Percentiles rank a stretch among this genome's conserved stretches.
Conservation (phyloP, 2,113 vertebrate genomes). For the Nicator chloris region DNA sequence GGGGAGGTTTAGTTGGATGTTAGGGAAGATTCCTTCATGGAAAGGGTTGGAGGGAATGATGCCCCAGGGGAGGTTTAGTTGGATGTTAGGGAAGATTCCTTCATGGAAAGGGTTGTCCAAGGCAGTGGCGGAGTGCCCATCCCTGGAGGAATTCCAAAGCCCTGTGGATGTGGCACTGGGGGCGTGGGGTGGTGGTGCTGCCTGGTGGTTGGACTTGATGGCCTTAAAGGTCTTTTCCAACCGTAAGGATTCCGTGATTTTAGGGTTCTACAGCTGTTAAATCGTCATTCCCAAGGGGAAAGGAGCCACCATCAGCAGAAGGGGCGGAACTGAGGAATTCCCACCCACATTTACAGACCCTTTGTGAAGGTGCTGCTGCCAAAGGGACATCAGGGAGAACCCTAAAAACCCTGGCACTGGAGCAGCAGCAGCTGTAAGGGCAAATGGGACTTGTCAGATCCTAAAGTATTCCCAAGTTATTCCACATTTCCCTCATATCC, state of each 20-base stretch:
- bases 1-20: background rate
- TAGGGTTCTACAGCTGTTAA: background rate
- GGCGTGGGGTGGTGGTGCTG: accelerated
- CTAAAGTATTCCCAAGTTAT: background rate
- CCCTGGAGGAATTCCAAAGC: background rate
- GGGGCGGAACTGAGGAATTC: background rate
- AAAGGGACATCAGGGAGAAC: background rate
- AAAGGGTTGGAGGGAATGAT: background rate
- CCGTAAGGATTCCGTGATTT: accelerated
- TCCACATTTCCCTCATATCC: accelerated
- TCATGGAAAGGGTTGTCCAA: background rate
- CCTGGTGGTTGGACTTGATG: background rate
- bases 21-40: background rate
- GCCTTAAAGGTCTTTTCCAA: background rate
- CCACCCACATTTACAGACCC: accelerated
- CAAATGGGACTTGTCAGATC: background rate
- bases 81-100: background rate
- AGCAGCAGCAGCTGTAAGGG: background rate
- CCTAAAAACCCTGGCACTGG: background rate
- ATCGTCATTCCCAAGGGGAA: background rate
- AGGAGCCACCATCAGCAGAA: background rate
- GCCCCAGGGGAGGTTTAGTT: background rate
- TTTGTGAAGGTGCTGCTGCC: background rate
- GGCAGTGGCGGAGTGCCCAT: background rate
- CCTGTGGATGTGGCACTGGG: background rate